phyloP scores from a whole-genome alignment of 2,888 invertebrate genomes.

The Gisinianus flammeolus region DNA sequence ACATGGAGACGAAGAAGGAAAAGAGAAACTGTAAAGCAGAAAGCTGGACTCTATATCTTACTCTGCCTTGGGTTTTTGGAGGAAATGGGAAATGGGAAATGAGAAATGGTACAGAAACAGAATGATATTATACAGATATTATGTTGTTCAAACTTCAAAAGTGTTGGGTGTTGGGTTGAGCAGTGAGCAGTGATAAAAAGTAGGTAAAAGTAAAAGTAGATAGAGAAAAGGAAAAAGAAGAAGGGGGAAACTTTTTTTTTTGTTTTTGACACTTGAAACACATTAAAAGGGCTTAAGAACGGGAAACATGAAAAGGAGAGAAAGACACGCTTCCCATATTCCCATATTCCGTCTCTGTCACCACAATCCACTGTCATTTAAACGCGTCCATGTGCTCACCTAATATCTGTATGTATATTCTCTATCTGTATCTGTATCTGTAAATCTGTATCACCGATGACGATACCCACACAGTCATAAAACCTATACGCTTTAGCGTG shows the following conservation, averaged over 20 bases:
- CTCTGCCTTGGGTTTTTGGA: neutral
- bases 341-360: constrained; percentile 1
- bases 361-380: neutral
- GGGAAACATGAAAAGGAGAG: constrained; percentile 9
- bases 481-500: too few relatives aligned
- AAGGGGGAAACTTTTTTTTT: neutral
- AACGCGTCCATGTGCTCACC: neutral
- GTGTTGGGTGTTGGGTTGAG: too few relatives aligned
- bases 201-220: neutral
- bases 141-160: too few relatives aligned
- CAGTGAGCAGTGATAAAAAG: neutral
- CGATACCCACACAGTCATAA: too few relatives aligned
- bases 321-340: neutral
- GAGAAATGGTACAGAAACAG: too few relatives aligned
- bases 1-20: too few relatives aligned
- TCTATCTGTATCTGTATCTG: too few relatives aligned
- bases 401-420: too few relatives aligned
- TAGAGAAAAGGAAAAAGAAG: neutral
- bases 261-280: constrained; percentile 8
- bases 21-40: too few relatives aligned
- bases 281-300: constrained; percentile 1
- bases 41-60: neutral
- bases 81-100: too few relatives aligned
- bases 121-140: too few relatives aligned
- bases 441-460: too few relatives aligned